Evolutionary conservation across 2,113 vertebrate species (phyloP).

Genomic region (Isurus oxyrinchus): DNA sequence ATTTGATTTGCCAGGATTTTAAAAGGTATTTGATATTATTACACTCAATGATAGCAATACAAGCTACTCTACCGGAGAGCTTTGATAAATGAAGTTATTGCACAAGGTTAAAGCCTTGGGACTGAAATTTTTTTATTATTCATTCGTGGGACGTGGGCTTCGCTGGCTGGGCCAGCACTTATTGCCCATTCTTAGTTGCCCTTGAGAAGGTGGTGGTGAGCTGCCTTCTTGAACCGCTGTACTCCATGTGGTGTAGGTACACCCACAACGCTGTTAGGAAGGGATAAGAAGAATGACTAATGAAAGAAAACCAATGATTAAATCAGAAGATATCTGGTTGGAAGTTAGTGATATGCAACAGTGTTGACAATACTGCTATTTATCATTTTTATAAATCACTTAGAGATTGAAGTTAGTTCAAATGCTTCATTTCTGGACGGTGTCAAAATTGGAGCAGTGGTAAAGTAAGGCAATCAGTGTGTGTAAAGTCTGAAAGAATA

Average conservation of each 20-base stretch:
- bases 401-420: not conserved
- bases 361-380: not conserved
- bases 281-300: not conserved
- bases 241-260: too few relatives aligned
- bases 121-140: not conserved
- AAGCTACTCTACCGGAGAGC: not conserved
- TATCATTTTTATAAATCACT: not conserved
- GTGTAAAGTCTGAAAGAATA: not conserved
- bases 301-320: not conserved
- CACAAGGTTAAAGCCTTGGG: not conserved
- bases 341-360: not conserved
- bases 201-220: too few relatives aligned
- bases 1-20: not conserved
- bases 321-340: not conserved
- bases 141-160: too few relatives aligned
- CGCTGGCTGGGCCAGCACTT: too few relatives aligned
- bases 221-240: too few relatives aligned
- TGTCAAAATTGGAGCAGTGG: not conserved
- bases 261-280: too few relatives aligned
- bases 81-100: not conserved
- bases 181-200: too few relatives aligned
- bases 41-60: not conserved
- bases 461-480: not conserved
- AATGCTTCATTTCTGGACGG: not conserved
- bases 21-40: not conserved